phyloP scores from a whole-genome alignment of 1,140 invertebrate species.

The Lordiphosa mommai region DNA sequence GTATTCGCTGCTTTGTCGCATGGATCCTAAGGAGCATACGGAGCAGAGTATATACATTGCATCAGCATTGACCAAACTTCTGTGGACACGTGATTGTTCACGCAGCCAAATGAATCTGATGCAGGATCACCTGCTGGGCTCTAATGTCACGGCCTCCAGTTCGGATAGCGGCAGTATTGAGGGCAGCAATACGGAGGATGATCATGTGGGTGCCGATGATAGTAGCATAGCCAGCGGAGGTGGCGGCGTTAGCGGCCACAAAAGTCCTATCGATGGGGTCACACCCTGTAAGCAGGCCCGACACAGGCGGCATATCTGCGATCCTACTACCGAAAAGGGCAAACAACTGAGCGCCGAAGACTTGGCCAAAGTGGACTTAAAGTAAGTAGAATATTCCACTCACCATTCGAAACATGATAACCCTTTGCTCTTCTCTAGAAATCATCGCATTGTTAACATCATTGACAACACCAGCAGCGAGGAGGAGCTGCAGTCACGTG shows the following conservation, averaged over 20 bases:
- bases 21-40: constrained; percentile 94
- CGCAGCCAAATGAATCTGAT: constrained; percentile 80
- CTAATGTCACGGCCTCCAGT: constrained; percentile 82
- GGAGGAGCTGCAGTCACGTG: constrained; percentile 62
- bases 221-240: constrained; percentile 73
- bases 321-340: constrained; percentile 63
- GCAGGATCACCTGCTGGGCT: constrained; percentile 81
- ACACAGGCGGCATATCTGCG: constrained; percentile 63
- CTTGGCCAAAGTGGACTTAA: constrained; percentile 57
- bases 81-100: constrained; percentile 89
- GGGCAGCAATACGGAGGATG: constrained; percentile 88
- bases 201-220: constrained; percentile 81
- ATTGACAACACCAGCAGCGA: constrained; percentile 78
- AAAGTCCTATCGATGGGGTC: constrained; percentile 74
- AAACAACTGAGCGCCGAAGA: constrained; percentile 60
- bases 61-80: constrained; percentile 92
- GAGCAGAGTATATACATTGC: constrained; percentile 95
- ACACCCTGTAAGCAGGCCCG: constrained; percentile 81
- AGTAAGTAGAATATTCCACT: constrained; percentile 37
- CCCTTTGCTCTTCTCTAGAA: constrained; percentile 22
- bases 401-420: not conserved
- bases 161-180: constrained; percentile 88
- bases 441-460: constrained; percentile 75
- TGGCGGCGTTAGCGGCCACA: constrained; percentile 45
- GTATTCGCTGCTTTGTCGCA: constrained; percentile 89